These are phyloP conservation scores for Chionis minor DNA, from an alignment of 2,113 vertebrate genomes.

Conservation along the genomic window DNA sequence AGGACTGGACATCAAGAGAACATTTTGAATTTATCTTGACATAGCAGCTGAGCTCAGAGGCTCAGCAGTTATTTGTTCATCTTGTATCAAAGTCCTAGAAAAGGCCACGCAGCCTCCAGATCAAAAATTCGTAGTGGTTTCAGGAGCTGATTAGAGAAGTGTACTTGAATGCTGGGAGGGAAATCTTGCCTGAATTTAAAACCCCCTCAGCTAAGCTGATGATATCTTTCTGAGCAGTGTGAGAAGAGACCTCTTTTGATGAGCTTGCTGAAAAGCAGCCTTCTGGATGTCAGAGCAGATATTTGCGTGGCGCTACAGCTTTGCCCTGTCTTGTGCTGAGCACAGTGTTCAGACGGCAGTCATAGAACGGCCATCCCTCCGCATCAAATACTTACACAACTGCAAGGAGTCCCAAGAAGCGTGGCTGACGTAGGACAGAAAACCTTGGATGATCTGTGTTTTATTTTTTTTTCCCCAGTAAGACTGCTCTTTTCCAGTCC, in stretches of 20 bases:
- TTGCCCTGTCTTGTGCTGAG: accelerated
- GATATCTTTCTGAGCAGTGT: neutral
- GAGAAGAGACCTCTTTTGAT: neutral
- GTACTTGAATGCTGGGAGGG: neutral
- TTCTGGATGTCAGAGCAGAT: neutral
- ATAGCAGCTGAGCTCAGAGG: constrained; percentile 17
- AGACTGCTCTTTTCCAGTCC: neutral
- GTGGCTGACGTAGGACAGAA: neutral
- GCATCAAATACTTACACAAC: neutral
- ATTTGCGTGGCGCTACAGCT: neutral
- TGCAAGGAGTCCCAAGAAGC: neutral
- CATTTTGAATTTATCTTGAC: constrained; percentile 17
- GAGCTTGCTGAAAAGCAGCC: neutral
- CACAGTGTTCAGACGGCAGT: accelerated
- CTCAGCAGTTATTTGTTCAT: constrained; percentile 9
- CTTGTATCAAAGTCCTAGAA: constrained; percentile 24
- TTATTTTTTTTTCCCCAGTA: neutral
- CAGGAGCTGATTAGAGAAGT: constrained; percentile 10
- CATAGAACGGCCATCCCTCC: accelerated
- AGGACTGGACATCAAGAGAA: neutral
- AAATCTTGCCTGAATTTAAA: neutral
- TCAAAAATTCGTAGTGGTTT: constrained; percentile 8
- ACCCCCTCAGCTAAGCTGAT: constrained; percentile 1
- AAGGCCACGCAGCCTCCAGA: constrained; percentile 25
- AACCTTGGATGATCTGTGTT: neutral